Base-by-base conservation (phyloP, 2,888 invertebrate genomes). In the Catonia carolina region DNA sequence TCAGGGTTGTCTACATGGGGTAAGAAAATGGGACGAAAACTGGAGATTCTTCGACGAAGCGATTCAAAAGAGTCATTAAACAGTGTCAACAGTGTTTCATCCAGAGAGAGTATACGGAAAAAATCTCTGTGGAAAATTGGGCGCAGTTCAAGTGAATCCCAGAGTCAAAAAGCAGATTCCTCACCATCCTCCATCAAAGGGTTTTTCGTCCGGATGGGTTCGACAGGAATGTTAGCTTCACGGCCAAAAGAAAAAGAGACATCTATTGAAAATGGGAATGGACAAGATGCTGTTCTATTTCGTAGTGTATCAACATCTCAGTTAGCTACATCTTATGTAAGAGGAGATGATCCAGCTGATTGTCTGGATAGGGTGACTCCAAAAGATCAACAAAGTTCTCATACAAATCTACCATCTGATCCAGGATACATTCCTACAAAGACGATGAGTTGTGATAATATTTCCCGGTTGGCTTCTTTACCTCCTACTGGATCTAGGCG, bases 301-400 rank as follows among this genome's bases (percentile, higher is more conserved):
- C 77, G 87, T 55, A 85, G 85, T 69, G 85, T 85, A 69, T 86
- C 86, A 35, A 86, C 87, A 23, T 86, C 86, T 53, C 86, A 86
- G 68, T 72, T 87, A 63, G 84, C 85, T 60, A 82, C 72, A 4
- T 75, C 75, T 2, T 87, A 87, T 68, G 80, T 87, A 35, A 84
- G 85, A 69, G 86, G 85, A 60, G 87, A 87, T 69, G 87, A 87
- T 73, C 86, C 87, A 7, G 84, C 85, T n/a, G 86, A 86, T 66
- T 86, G 85, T 39, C 78, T 87, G 54, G 86, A 85, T 68, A 75
- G 56, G 5, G 56, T 37, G 37, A 20, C 48, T 60, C 45, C 45
- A 1, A 45, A 45, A 27, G 18, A 14, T 7, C 45, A 17, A 22
- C 52, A 10, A 42, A 58, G 31, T 27, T 8, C 61, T 1, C 42